Percentiles rank a stretch among this genome's conserved stretches.
Conservation (phyloP, 1,140 invertebrate species). For the Bombus terrestris region DNA sequence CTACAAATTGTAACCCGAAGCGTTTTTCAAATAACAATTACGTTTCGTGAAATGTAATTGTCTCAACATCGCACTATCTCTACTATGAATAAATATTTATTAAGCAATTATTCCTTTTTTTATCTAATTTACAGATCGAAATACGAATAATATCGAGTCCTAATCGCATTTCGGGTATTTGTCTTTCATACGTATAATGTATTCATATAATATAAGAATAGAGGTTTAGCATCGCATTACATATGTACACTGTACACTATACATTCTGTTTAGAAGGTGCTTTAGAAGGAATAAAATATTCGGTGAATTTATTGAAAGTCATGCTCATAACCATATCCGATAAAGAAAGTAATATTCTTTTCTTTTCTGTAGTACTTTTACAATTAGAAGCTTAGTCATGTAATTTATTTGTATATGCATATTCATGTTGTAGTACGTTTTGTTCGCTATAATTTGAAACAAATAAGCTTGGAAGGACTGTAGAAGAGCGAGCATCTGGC, state of each 20-base stretch:
- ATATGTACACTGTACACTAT: neutral
- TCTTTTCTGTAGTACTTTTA: neutral
- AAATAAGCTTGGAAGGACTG: constrained; percentile 10
- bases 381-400: neutral
- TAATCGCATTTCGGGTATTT: neutral
- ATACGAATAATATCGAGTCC: neutral
- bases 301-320: neutral
- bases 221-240: neutral
- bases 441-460: neutral
- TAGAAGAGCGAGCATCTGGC: constrained; percentile 15
- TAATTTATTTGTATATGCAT: neutral
- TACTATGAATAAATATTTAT: constrained; percentile 10
- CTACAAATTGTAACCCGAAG: constrained; percentile 14
- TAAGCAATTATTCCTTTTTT: neutral
- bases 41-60: neutral
- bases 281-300: neutral
- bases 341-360: neutral
- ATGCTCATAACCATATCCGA: neutral
- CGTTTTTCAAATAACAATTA: neutral
- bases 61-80: constrained; percentile 36
- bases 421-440: neutral
- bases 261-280: neutral
- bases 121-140: neutral
- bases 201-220: neutral
- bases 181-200: neutral